Evolutionary conservation across 2,797 vertebrate genomes (phyloP).

Genomic region (Crax fasciolata): DNA sequence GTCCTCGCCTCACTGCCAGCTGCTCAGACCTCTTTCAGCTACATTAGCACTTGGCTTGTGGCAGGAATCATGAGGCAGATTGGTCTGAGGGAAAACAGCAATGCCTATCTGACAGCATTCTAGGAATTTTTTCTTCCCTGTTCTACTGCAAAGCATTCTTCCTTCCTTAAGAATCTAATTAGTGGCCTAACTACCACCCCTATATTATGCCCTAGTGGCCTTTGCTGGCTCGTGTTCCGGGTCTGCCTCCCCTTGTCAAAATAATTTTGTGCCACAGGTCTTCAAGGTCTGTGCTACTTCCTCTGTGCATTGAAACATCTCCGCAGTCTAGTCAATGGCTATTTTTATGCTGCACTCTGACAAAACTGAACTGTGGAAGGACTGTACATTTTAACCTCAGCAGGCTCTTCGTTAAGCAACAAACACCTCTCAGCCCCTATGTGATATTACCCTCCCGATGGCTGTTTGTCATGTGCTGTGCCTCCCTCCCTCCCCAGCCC

Average conservation of each 20-base stretch:
- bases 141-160: not conserved
- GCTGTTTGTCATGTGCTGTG: not conserved
- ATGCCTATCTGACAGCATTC: not conserved
- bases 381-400: slow-evolving; percentile 26
- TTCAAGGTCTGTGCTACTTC: not conserved
- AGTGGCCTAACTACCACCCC: slow-evolving; percentile 36
- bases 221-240: not conserved
- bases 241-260: not conserved
- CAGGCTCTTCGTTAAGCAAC: slow-evolving; percentile 54
- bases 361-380: not conserved
- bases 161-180: slow-evolving; percentile 57
- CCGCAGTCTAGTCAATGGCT: rapidly evolving
- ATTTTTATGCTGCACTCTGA: not conserved
- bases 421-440: slow-evolving; percentile 33
- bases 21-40: not conserved
- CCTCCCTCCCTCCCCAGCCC: not conserved
- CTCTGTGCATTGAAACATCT: rapidly evolving
- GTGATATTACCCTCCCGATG: not conserved
- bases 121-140: not conserved
- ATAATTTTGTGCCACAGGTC: rapidly evolving
- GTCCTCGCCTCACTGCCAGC: not conserved
- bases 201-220: not conserved
- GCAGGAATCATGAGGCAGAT: not conserved
- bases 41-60: not conserved
- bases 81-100: not conserved